A percentile compares a stretch with the other conserved stretches of the same genome.
phyloP scores from a whole-genome alignment of 2,113 vertebrate genomes.

The Hoplias malabaricus region DNA sequence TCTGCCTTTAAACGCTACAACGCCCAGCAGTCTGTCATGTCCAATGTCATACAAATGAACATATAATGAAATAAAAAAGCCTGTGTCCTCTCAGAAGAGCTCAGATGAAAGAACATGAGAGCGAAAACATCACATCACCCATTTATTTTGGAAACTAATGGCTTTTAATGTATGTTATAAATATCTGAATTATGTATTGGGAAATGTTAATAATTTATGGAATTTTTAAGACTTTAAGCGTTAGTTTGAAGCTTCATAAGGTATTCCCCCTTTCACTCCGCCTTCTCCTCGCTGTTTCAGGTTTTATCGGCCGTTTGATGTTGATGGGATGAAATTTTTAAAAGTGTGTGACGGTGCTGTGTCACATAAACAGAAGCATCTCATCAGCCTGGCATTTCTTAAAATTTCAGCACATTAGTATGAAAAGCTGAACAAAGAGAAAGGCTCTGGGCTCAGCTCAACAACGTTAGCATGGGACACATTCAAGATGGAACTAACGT shows the following conservation, averaged over 20 bases:
- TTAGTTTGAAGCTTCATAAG: constrained; percentile 64
- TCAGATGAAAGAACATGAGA: constrained; percentile 29
- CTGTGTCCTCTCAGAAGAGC: constrained; percentile 51
- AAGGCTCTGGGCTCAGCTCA: not conserved
- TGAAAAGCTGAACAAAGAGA: not conserved
- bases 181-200: constrained; percentile 75
- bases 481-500: no score
- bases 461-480: not conserved
- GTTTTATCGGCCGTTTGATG: constrained; percentile 71
- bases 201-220: constrained; percentile 71
- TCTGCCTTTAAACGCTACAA: constrained; percentile 62
- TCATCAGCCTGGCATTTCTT: constrained; percentile 52
- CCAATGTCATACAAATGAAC: constrained; percentile 63
- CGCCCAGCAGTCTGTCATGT: constrained; percentile 67
- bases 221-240: constrained; percentile 69
- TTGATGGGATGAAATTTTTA: constrained; percentile 77
- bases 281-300: constrained; percentile 58
- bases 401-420: constrained; percentile 5
- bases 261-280: constrained; percentile 21
- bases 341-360: constrained; percentile 52
- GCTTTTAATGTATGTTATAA: constrained; percentile 80
- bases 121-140: constrained; percentile 47
- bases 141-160: constrained; percentile 74
- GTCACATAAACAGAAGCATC: constrained; percentile 64
- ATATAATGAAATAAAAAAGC: constrained; percentile 52